A percentile compares a stretch with the other conserved stretches of the same genome.
phyloP scores from a whole-genome alignment of 23 tunicate species.

The Pegea sp. region DNA sequence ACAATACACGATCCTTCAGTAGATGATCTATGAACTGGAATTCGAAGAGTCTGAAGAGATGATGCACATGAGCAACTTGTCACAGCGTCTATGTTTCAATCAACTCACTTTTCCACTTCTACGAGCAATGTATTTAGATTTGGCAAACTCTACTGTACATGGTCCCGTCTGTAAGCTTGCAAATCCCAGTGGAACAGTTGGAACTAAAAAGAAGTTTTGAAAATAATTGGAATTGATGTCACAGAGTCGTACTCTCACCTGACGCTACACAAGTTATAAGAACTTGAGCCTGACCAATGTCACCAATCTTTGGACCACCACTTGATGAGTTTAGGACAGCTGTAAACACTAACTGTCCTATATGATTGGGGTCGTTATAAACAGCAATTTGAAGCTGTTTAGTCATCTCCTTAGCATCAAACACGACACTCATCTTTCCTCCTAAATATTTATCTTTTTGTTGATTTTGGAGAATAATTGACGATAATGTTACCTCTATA shows the following conservation, averaged over 20 bases:
- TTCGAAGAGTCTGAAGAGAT: slow-evolving; percentile 5
- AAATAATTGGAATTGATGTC: background rate
- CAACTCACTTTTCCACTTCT: slow-evolving; percentile 57
- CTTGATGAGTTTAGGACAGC: slow-evolving; percentile 46
- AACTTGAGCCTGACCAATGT: slow-evolving; percentile 28
- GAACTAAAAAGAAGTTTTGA: slow-evolving; percentile 11
- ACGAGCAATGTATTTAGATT: slow-evolving; percentile 44
- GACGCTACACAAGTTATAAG: slow-evolving; percentile 33
- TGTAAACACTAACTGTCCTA: slow-evolving; percentile 29
- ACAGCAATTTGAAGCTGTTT: slow-evolving; percentile 62
- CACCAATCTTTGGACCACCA: slow-evolving; percentile 73
- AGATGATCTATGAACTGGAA: slow-evolving; percentile 20
- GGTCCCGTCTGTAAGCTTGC: slow-evolving; percentile 56
- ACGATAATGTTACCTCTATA: slow-evolving; percentile 36
- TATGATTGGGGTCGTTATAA: slow-evolving; percentile 62
- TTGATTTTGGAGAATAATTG: background rate
- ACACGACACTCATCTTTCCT: slow-evolving; percentile 71
- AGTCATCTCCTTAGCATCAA: slow-evolving; percentile 61
- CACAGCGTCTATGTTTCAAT: background rate
- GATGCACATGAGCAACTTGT: too few relatives aligned
- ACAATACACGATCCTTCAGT: slow-evolving; percentile 17
- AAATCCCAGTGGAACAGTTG: slow-evolving; percentile 16
- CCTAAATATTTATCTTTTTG: slow-evolving; percentile 10
- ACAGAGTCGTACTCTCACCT: slow-evolving; percentile 16
- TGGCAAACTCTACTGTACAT: slow-evolving; percentile 62